Percentiles rank a stretch among this genome's conserved stretches.
Evolutionary conservation across 2,797 vertebrate species (phyloP).

Genomic region (Pagetopsis macropterus): DNA sequence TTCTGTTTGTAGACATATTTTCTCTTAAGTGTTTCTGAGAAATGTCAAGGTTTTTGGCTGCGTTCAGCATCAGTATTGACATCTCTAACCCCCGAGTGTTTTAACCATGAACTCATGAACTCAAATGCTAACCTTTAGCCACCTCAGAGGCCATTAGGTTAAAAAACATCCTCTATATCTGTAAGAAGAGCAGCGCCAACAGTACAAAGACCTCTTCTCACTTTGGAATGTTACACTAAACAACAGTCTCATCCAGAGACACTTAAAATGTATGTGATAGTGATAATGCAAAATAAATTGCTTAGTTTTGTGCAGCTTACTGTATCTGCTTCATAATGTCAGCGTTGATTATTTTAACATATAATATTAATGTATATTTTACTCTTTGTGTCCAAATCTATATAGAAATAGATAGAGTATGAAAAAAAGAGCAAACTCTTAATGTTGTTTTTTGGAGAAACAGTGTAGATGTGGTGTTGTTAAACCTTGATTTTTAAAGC

Average conservation of each 20-base stretch:
- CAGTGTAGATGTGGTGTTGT: background rate
- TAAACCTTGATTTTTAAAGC: slow-evolving; percentile 13
- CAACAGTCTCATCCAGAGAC: slow-evolving; percentile 41
- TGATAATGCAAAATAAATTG: slow-evolving; percentile 23
- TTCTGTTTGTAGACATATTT: background rate
- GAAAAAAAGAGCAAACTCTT: background rate
- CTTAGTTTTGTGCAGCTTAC: slow-evolving; percentile 19
- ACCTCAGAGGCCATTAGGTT: slow-evolving; percentile 21
- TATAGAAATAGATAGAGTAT: background rate
- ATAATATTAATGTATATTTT: background rate
- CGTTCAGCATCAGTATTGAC: slow-evolving; percentile 1
- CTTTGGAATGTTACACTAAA: slow-evolving; percentile 46
- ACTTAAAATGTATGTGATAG: slow-evolving; percentile 43
- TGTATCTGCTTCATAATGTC: slow-evolving; percentile 30
- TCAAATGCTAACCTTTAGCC: slow-evolving; percentile 21
- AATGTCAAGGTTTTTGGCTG: slow-evolving; percentile 4
- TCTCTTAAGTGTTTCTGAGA: background rate
- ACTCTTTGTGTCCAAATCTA: background rate
- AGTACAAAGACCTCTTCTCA: slow-evolving; percentile 40
- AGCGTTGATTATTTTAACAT: slow-evolving; percentile 16
- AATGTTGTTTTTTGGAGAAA: background rate
- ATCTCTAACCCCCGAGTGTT: slow-evolving; percentile 2
- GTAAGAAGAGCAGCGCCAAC: slow-evolving; percentile 44
- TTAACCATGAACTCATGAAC: slow-evolving; percentile 14
- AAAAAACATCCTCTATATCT: slow-evolving; percentile 24